Percentiles rank a stretch among this genome's conserved stretches.
Evolutionary conservation across 2,888 invertebrate genomes (phyloP).

Genomic region (Coleophora flavipennella): DNA sequence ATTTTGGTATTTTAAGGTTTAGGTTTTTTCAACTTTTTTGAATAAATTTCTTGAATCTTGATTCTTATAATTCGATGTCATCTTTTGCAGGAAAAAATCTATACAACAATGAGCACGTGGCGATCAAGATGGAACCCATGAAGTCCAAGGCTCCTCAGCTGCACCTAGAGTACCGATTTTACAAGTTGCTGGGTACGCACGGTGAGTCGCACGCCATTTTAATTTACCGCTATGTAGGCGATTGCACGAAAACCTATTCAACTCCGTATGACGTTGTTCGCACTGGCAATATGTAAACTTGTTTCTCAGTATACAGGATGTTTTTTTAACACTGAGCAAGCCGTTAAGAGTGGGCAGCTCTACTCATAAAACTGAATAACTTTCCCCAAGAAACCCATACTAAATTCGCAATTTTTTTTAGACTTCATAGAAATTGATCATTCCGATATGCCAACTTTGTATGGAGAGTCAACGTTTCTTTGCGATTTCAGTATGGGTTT

Average conservation of each 20-base stretch:
- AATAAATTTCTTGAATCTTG: neutral
- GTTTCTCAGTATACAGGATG: neutral
- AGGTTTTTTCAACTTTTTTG: neutral
- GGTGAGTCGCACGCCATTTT: constrained; percentile 75
- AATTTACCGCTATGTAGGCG: neutral
- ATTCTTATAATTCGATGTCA: constrained; percentile 9
- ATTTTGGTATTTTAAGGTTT: no score
- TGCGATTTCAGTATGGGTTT: no score
- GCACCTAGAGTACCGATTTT: constrained; percentile 99
- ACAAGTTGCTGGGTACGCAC: constrained; percentile 98
- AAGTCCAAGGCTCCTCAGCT: constrained; percentile 99
- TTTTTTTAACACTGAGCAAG: no score
- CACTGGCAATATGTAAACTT: neutral
- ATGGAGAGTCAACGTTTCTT: no score
- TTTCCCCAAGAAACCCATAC: no score
- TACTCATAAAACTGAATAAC: no score
- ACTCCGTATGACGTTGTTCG: neutral
- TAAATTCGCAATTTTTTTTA: no score
- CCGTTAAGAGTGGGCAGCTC: no score
- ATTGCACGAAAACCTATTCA: neutral
- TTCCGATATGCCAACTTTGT: no score
- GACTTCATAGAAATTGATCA: no score
- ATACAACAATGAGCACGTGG: constrained; percentile 99
- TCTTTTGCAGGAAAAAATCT: constrained; percentile 95
- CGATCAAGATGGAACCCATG: constrained; percentile 99